phyloP scores from a whole-genome alignment of 2,888 invertebrate species.

The Erannis defoliaria region DNA sequence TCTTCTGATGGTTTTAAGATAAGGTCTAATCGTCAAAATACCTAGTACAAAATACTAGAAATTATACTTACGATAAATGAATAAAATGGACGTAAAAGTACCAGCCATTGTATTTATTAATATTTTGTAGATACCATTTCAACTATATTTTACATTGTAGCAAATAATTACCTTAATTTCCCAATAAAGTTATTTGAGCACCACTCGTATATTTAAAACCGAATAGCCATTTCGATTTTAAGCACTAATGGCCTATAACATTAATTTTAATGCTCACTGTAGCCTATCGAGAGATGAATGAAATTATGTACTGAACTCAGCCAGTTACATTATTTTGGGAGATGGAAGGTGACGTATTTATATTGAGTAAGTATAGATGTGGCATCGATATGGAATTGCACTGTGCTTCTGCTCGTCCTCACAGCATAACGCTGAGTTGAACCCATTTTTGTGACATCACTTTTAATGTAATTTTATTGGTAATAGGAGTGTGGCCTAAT shows the following conservation, averaged over 20 bases:
- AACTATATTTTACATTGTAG: conserved; percentile 5
- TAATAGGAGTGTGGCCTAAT: too few relatives aligned
- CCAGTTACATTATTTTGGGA: conserved; percentile 9
- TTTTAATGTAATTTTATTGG: too few relatives aligned
- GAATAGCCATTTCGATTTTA: conserved; percentile 25
- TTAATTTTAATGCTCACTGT: conserved; percentile 30
- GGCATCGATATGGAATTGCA: neutral
- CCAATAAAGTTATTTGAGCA: conserved; percentile 17
- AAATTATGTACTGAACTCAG: conserved; percentile 13
- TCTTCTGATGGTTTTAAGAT: too few relatives aligned
- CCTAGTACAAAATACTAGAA: too few relatives aligned
- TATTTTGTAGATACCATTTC: neutral
- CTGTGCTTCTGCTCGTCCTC: too few relatives aligned
- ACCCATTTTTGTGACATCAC: too few relatives aligned
- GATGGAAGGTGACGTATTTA: neutral
- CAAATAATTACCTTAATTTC: conserved; percentile 17
- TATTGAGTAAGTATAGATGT: neutral
- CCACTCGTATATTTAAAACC: conserved; percentile 4
- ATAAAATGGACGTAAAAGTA: neutral
- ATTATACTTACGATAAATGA: too few relatives aligned
- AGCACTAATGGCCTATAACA: conserved; percentile 17
- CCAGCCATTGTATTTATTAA: conserved; percentile 1
- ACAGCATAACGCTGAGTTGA: too few relatives aligned
- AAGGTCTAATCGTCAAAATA: too few relatives aligned
- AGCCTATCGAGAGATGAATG: conserved; percentile 20